Evolutionary conservation across 2,113 vertebrate genomes (phyloP).

Genomic region (Caranx melampygus): DNA sequence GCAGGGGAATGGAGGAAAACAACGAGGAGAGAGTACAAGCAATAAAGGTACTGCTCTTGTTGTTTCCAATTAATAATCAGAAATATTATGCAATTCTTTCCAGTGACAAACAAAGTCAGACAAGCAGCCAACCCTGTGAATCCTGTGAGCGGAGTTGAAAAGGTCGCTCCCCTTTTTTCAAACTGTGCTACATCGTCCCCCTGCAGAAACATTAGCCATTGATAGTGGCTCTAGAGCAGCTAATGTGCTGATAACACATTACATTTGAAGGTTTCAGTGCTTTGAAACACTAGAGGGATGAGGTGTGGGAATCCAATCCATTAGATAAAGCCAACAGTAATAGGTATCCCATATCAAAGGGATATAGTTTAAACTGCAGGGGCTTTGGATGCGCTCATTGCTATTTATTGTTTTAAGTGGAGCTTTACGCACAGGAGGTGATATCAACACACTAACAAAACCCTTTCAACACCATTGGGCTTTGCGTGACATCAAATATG

Average conservation of each 20-base stretch:
- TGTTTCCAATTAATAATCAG: not conserved
- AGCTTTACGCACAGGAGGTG: slow-evolving; percentile 80
- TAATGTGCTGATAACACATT: slow-evolving; percentile 77
- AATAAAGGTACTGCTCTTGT: not conserved
- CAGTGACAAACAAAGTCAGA: not conserved
- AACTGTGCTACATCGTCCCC: slow-evolving; percentile 53
- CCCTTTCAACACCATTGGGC: slow-evolving; percentile 80
- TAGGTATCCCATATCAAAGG: slow-evolving; percentile 84
- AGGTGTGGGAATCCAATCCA: slow-evolving; percentile 79
- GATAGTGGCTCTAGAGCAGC: slow-evolving; percentile 62
- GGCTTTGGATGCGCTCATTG: slow-evolving; percentile 77
- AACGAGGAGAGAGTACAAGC: not conserved
- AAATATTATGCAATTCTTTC: not conserved
- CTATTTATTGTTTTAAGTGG: slow-evolving; percentile 84
- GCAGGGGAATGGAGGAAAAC: not conserved
- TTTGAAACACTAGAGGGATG: slow-evolving; percentile 76
- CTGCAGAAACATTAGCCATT: slow-evolving; percentile 47
- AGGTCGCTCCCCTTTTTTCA: slow-evolving; percentile 46
- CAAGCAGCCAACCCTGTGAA: not conserved
- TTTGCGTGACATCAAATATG: slow-evolving; percentile 81
- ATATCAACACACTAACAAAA: slow-evolving; percentile 79
- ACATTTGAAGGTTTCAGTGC: slow-evolving; percentile 74
- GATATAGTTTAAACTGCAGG: slow-evolving; percentile 77
- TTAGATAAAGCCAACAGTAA: slow-evolving; percentile 83
- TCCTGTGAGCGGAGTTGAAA: slow-evolving; percentile 51